Percentiles rank a stretch among this genome's conserved stretches.
phyloP scores from a whole-genome alignment of 1,140 invertebrate species.

The Neodiprion pinetum region DNA sequence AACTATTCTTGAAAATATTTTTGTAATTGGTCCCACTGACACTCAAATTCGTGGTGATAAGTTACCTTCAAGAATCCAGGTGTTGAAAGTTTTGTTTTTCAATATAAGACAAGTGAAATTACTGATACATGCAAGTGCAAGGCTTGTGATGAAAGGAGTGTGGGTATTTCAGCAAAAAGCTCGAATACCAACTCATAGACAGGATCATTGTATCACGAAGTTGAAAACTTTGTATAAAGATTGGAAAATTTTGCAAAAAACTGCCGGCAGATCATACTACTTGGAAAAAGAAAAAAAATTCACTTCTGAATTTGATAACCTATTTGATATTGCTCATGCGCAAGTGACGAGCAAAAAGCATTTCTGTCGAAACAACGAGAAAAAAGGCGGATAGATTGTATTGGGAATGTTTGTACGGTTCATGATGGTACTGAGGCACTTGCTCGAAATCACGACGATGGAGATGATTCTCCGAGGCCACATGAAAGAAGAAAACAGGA shows the following conservation, averaged over 20 bases:
- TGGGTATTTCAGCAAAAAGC: conserved; percentile 26
- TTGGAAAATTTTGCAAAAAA: conserved; percentile 26
- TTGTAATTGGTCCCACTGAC: no score
- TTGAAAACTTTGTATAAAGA: conserved; percentile 21
- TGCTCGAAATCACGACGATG: neutral
- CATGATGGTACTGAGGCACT: neutral
- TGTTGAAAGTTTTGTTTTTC: conserved; percentile 23
- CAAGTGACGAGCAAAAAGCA: conserved; percentile 17
- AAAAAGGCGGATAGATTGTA: conserved; percentile 23
- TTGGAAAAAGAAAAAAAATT: conserved; percentile 23
- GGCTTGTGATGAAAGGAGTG: conserved; percentile 23
- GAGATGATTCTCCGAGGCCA: conserved; percentile 18
- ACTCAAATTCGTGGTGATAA: no score
- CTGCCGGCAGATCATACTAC: conserved; percentile 17
- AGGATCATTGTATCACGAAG: conserved; percentile 23
- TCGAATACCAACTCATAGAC: conserved; percentile 23
- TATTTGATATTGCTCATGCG: conserved; percentile 26
- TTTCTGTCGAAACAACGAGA: conserved; percentile 23
- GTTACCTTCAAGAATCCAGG: neutral
- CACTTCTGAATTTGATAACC: conserved; percentile 16
- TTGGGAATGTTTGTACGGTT: conserved; percentile 21
- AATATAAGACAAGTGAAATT: conserved; percentile 19
- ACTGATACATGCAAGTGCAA: conserved; percentile 19
- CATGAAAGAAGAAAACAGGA: conserved; percentile 18
- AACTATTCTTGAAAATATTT: no score